Percentiles rank a stretch among this genome's conserved stretches.
Conservation (phyloP, 2,888 invertebrate species). For the Portevinia maculata region DNA sequence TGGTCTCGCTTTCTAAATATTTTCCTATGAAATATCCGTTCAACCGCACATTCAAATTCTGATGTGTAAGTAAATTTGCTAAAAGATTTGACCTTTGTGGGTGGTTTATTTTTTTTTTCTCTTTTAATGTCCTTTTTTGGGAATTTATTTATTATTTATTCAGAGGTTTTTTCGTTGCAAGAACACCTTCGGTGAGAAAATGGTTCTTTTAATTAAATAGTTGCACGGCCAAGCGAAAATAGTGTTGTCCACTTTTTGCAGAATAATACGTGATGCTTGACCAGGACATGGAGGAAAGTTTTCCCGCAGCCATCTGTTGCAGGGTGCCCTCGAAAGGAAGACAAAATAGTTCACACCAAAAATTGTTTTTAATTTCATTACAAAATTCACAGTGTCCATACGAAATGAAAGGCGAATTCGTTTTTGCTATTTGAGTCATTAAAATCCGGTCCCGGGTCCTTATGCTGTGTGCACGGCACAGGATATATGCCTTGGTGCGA, state of each 20-base stretch:
- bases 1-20: constrained; percentile 8
- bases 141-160: constrained; percentile 34
- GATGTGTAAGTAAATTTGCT: constrained; percentile 13
- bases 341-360: constrained; percentile 63
- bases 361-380: constrained; percentile 74
- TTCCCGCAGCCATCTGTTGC: constrained; percentile 65
- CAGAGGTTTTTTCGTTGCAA: constrained; percentile 3
- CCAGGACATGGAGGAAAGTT: constrained; percentile 49
- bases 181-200: constrained; percentile 25
- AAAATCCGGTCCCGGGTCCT: neutral
- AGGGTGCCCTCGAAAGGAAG: neutral
- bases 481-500: constrained; percentile 52
- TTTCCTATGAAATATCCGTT: constrained; percentile 5
- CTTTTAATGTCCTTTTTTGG: constrained; percentile 29
- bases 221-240: constrained; percentile 44
- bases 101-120: constrained; percentile 7
- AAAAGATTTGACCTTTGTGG: constrained; percentile 27
- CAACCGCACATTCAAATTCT: constrained; percentile 1
- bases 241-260: constrained; percentile 50
- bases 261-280: constrained; percentile 64
- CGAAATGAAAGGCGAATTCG: constrained; percentile 46
- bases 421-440: neutral
- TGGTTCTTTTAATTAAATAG: constrained; percentile 60
- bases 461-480: constrained; percentile 27
- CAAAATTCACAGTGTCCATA: constrained; percentile 66